Evolutionary conservation across 2,797 vertebrate species (phyloP), one percentile per base, ranked within the genome.

Genomic region (Rhadinocentrus ornatus): DNA sequence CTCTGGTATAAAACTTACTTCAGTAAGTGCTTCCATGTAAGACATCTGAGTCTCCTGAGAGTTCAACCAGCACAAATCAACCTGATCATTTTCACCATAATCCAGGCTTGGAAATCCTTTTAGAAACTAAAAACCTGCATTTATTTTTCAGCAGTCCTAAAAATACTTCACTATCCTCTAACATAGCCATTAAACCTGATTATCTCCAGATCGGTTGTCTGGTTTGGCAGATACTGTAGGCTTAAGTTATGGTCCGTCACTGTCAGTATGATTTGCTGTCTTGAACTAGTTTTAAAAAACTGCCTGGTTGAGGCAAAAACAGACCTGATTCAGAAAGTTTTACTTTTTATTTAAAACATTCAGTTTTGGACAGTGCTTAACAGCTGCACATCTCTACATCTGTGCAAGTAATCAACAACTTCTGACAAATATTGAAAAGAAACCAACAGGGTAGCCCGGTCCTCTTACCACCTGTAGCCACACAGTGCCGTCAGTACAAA

Each of bases 301-400:
- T 2, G 52, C 9, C 26, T 26, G 10, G 6, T 31, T 22, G 24
- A 79, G 46, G 2, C 53, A 69, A 78, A 27, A 78, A 56, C 12
- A 41, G 18, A 29, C 7, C 20, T 24, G 37, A 4, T 15, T 59
- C 44, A 78, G 41, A 73, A 35, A 50, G 46, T 71, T 52, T 50
- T 1, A 66, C 2, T 56, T 71, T 91, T 87, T 91, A 91, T 91
- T 91, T 60, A 80, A 46, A 86, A 73, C 75, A 76, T 84, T 82
- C 46, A 80, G 37, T 58, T 79, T 76, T 84, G 71, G 57, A 74
- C 66, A 75, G 32, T 53, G 57, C 77, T 77, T 60, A 62, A 71
- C 70, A 84, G 52, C 22, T 46, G 11, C 41, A 53, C 52, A 39
- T 69, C 34, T 27, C 52, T 69, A 62, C 22, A 77, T 48, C 16